Evolutionary conservation across 2,797 vertebrate species (phyloP), one percentile per base, ranked within the genome.

Genomic region (Spatula clypeata): DNA sequence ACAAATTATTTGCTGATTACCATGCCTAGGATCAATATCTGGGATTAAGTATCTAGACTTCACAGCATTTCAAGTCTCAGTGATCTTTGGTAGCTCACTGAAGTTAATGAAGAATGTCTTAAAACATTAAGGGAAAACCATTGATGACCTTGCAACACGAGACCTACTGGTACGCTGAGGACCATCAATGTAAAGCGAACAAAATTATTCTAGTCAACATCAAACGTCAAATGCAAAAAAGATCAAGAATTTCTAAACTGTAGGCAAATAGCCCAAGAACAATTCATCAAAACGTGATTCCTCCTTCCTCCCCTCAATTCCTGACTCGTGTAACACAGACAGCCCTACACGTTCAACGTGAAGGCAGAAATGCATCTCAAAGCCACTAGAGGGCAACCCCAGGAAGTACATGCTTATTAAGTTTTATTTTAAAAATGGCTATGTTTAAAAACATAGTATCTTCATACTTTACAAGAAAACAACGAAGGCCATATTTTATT

Each of bases 361-460:
- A 31, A 57, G 65, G 20, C 40, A 38, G 74, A 89, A 95, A 88
- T 93, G 65, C 51, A 77, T 4, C 49, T 44, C 60, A 2, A 1
- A 18, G 34, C 94, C 97, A 91, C 94, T 79, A 97, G 97, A 89
- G 96, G 90, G 97, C 88, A 93, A 71, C 45, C 69, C 74, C 60
- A 58, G 87, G 72, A 94, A 94, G 79, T 13, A 61, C 47, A 79
- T 66, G 40, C 29, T 1, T 49, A 2, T n/a, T 8, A 29, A 29
- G 4, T 17, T 66, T 27, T 12, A 12, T 13, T 21, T 58, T 11
- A 3, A 57, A 66, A 45, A n/a, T 3, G 49, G 9, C 4, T 17
- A 54, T 19, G 42, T 13, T 45, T 32, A 53, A 49, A 49, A 49
- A 45, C 23, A 29, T 8, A 17, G 51, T 17, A 9, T 60, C 53